Base-by-base conservation (phyloP, 2,888 invertebrate genomes). In the Hemistola chrysoprasaria region DNA sequence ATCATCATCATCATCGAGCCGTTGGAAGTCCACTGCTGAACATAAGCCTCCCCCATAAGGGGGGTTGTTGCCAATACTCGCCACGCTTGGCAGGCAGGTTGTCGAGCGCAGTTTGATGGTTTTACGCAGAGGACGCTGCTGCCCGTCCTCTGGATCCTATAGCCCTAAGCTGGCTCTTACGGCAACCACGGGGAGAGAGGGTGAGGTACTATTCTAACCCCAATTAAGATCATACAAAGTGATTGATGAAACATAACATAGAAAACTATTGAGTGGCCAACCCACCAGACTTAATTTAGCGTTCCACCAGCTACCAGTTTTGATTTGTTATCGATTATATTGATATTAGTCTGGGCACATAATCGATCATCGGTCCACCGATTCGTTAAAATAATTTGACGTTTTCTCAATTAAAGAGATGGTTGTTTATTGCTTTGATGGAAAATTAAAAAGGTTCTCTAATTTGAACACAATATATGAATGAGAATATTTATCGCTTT, bases 251-350 rank as follows among this genome's bases (percentile, higher is more conserved):
- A 34, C 30, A 26, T 4, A 39, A 23, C n/a, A 38, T 26, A 30
- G 33, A 32, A 45, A 11, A 43, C 48, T 24, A 43, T 40, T 26
- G 45, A 47, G 41, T 42, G 23, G 33, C 31, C 7, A 43, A 16
- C 9, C 38, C 43, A 35, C 22, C 32, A 29, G 10, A 21, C 40
- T 35, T 35, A 22, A 30, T 50, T 49, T 47, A 45, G 38, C 39
- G 28, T 26, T 39, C 40, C 29, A 50, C 54, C 54, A 51, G 22
- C 40, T 44, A 36, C 42, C 25, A 16, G 27, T 47, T 49, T 56
- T 51, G 35, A 51, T 47, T 39, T 50, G 47, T 43, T 56, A 49
- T 47, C 50, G 40, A n/a, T n/a, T n/a, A n/a, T n/a, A n/a, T n/a
- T n/a, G n/a, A 43, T 27, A 34, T 25, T 21, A 29, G 23, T 41